phyloP scores from a whole-genome alignment of 2,888 invertebrate genomes.

The Tetranychus piercei region DNA sequence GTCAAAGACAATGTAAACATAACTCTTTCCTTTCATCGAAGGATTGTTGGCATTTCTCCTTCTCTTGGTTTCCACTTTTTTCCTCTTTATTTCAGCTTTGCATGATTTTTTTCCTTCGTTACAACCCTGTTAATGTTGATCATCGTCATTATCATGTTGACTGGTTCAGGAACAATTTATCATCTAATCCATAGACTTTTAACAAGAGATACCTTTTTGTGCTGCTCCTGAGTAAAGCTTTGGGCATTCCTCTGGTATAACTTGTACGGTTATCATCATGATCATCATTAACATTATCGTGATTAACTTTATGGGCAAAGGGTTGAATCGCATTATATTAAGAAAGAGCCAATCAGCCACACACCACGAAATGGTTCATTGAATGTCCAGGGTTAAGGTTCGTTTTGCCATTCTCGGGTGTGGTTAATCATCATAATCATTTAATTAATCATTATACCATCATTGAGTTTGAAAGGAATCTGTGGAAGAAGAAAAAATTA shows the following conservation, averaged over 20 bases:
- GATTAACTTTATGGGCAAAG: not conserved
- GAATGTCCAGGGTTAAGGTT: not conserved
- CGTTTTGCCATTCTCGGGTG: not conserved
- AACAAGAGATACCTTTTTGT: too few species aligned
- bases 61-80: not conserved
- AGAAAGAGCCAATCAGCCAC: not conserved
- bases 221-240: too few species aligned
- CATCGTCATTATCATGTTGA: too few species aligned
- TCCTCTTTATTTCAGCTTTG: not conserved
- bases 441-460: not conserved
- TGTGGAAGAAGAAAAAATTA: not conserved
- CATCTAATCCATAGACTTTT: too few species aligned
- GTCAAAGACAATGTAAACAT: not conserved
- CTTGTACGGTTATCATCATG: not conserved
- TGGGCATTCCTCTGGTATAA: too few species aligned
- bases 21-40: not conserved
- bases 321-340: not conserved
- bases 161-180: too few species aligned
- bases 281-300: not conserved
- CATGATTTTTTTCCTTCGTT: not conserved
- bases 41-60: not conserved
- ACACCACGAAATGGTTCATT: not conserved
- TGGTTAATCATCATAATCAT: not conserved
- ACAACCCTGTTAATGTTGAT: too few species aligned
- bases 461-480: not conserved